Percentiles rank a stretch among this genome's conserved stretches.
Evolutionary conservation across 1,140 invertebrate genomes (phyloP).

Genomic region (Saccostrea cuccullata): DNA sequence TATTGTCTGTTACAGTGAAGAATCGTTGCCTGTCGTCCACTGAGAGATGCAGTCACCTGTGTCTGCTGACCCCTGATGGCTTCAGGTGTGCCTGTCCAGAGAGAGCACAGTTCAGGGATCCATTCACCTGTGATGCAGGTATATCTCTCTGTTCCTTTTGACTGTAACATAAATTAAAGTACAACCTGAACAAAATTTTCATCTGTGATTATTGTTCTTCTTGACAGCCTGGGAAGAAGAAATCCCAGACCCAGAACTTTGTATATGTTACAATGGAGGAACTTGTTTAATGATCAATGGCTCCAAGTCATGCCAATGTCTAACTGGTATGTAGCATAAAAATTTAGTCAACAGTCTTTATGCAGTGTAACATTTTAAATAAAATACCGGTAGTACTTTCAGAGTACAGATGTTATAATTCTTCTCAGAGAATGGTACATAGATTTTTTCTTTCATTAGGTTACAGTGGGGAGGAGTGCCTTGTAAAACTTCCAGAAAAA

Average conservation of each 20-base stretch:
- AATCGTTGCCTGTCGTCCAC: constrained; percentile 86
- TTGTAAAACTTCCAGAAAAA: constrained; percentile 46
- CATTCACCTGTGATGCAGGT: constrained; percentile 85
- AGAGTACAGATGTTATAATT: not conserved
- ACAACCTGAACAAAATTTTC: not conserved
- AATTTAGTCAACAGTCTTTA: too few species aligned
- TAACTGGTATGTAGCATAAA: constrained; percentile 57
- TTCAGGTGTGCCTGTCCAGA: constrained; percentile 94
- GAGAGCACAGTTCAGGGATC: constrained; percentile 77
- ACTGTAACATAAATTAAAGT: not conserved
- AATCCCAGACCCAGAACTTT: constrained; percentile 87
- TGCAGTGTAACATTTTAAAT: too few species aligned
- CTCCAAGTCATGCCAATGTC: constrained; percentile 72
- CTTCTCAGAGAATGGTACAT: not conserved
- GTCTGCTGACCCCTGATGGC: constrained; percentile 91
- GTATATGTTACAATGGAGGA: constrained; percentile 93
- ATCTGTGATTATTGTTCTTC: constrained; percentile 36
- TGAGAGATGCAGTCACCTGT: constrained; percentile 91
- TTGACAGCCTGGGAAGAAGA: constrained; percentile 84
- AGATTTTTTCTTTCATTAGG: constrained; percentile 33
- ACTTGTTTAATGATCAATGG: constrained; percentile 83
- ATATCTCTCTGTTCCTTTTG: constrained; percentile 46
- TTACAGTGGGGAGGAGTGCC: constrained; percentile 50
- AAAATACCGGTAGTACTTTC: not conserved
- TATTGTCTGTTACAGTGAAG: constrained; percentile 76